A percentile compares a stretch with the other conserved stretches of the same genome.
These are phyloP conservation scores for Cerceris ruficornis DNA, from an alignment of 2,888 invertebrate genomes.

Conservation along the genomic window DNA sequence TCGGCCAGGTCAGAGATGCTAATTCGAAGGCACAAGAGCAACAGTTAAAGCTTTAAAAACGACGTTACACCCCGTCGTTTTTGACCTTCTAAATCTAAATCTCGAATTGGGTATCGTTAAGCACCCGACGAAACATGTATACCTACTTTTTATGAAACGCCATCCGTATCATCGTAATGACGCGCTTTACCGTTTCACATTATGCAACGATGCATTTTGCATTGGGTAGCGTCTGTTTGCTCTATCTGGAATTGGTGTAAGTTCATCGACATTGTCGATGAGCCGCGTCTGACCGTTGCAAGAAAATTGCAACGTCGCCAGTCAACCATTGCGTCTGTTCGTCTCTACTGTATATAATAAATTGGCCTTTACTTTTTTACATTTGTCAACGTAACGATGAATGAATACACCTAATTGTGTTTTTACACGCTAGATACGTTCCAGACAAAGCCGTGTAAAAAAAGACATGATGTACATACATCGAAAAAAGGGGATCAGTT, in stretches of 20 bases:
- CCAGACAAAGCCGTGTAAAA: too few relatives aligned
- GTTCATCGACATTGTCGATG: constrained; percentile 72
- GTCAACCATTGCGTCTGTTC: background rate
- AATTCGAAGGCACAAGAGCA: constrained; percentile 34
- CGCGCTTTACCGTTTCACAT: constrained; percentile 45
- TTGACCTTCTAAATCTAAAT: too few relatives aligned
- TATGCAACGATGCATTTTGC: constrained; percentile 72
- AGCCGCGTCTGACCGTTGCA: constrained; percentile 61
- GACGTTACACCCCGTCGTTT: too few relatives aligned
- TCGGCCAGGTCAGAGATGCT: constrained; percentile 22
- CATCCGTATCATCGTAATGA: background rate
- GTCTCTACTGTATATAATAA: background rate
- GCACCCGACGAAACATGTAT: too few relatives aligned
- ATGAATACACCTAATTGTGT: too few relatives aligned
- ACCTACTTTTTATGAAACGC: background rate
- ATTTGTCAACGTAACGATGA: too few relatives aligned
- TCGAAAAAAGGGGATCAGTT: too few relatives aligned
- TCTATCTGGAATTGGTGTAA: constrained; percentile 63
- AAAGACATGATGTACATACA: too few relatives aligned
- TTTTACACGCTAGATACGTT: too few relatives aligned
- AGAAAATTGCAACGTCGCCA: constrained; percentile 66
- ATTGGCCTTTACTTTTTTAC: background rate
- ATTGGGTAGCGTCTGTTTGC: constrained; percentile 63
- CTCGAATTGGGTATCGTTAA: too few relatives aligned
- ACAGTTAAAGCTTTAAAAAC: background rate